Evolutionary conservation across 1,140 invertebrate species (phyloP).

Genomic region (Meloidogyne hapla): DNA sequence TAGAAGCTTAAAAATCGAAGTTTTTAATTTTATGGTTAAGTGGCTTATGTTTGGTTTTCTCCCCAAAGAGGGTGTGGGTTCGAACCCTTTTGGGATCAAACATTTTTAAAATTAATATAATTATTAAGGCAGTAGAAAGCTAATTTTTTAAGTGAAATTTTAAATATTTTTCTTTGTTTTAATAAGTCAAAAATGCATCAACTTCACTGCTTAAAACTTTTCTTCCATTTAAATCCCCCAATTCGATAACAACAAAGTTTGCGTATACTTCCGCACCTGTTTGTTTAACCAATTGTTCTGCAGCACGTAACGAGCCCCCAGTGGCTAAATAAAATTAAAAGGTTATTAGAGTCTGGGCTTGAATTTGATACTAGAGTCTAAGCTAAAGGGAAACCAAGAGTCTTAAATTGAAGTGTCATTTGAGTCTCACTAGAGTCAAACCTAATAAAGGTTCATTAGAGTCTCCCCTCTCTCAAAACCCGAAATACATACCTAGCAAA

Average conservation of each 20-base stretch:
- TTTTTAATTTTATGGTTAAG: not conserved
- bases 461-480: not conserved
- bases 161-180: not conserved
- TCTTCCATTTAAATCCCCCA: conserved; percentile 14
- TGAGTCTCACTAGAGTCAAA: too few relatives aligned
- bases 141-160: too few relatives aligned
- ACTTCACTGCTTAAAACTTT: not conserved
- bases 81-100: too few relatives aligned
- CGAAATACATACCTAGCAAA: conserved; percentile 22
- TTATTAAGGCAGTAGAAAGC: too few relatives aligned
- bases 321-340: conserved; percentile 11
- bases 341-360: not conserved
- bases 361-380: not conserved
- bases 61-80: too few relatives aligned
- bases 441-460: too few relatives aligned
- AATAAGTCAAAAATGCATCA: not conserved
- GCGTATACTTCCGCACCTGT: not conserved
- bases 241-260: conserved; percentile 15
- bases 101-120: too few relatives aligned
- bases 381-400: too few relatives aligned
- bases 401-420: too few relatives aligned
- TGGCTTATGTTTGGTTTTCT: not conserved
- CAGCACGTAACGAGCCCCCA: conserved; percentile 8
- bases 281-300: conserved; percentile 7
- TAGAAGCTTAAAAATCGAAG: too few relatives aligned